phyloP scores from a whole-genome alignment of 2,888 invertebrate genomes.

The Caenorhabditis sp. region DNA sequence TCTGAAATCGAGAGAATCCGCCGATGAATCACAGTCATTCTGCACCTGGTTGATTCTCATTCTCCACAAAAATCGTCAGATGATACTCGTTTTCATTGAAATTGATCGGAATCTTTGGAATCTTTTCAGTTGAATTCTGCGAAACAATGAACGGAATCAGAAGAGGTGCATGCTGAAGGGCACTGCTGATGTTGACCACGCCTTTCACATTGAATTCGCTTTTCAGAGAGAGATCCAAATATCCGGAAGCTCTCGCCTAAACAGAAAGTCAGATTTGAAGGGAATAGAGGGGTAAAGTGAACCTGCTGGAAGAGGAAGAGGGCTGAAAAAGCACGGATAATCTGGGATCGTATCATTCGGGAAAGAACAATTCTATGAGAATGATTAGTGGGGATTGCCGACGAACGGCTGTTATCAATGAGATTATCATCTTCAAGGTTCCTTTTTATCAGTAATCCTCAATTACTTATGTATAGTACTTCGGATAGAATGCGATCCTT shows the following conservation, averaged over 20 bases:
- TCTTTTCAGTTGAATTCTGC: conserved; percentile 2
- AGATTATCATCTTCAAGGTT: no score
- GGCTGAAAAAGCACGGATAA: not conserved
- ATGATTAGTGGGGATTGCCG: no score
- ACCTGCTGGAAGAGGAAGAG: not conserved
- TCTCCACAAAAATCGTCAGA: conserved; percentile 12
- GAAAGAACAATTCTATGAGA: not conserved
- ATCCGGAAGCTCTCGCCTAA: conserved; percentile 14
- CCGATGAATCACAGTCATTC: no score
- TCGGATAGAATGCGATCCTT: no score
- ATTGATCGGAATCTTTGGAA: conserved; percentile 24
- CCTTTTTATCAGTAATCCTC: no score
- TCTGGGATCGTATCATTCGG: not conserved
- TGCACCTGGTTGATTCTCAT: conserved; percentile 22
- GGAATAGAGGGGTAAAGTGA: not conserved
- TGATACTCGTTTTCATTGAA: not conserved
- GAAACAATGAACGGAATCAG: conserved; percentile 17
- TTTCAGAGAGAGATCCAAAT: conserved; percentile 22
- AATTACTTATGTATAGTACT: no score
- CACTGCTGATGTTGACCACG: conserved; percentile 6
- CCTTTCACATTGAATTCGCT: conserved; percentile 30
- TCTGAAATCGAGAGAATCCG: conserved; percentile 1
- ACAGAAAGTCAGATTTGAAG: not conserved
- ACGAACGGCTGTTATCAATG: no score
- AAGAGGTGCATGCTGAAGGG: not conserved